A percentile compares a stretch with the other conserved stretches of the same genome.
phyloP scores from a whole-genome alignment of 2,888 invertebrate species.

The Drosophila seclusa region DNA sequence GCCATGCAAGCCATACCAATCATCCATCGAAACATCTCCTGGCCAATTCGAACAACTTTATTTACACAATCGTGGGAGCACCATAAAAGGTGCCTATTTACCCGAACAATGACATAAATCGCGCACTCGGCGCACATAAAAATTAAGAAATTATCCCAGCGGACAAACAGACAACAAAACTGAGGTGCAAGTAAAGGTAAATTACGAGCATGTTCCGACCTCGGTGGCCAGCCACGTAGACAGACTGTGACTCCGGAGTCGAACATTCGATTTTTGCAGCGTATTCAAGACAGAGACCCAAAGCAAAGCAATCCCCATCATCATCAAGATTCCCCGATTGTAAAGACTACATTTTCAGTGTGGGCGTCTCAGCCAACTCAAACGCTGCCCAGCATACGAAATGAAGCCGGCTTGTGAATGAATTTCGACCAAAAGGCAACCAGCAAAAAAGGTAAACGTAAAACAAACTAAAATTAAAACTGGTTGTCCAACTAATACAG shows the following conservation, averaged over 20 bases:
- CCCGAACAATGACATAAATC: slow-evolving; percentile 64
- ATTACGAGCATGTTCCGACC: slow-evolving; percentile 50
- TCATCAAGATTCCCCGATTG: slow-evolving; percentile 34
- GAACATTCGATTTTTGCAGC: slow-evolving; percentile 8
- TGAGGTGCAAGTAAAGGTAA: slow-evolving; percentile 42
- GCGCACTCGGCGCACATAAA: slow-evolving; percentile 66
- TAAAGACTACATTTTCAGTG: slow-evolving; percentile 75
- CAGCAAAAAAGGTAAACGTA: slow-evolving; percentile 2
- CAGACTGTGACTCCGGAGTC: slow-evolving; percentile 17
- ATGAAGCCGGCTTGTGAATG: slow-evolving; percentile 72
- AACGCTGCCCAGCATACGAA: slow-evolving; percentile 72
- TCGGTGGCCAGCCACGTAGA: slow-evolving; percentile 29
- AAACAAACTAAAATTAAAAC: slow-evolving; percentile 54
- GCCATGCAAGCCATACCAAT: slow-evolving; percentile 1
- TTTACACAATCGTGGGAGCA: slow-evolving; percentile 41
- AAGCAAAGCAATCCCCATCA: slow-evolving; percentile 25
- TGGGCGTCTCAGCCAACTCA: slow-evolving; percentile 55
- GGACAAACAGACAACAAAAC: slow-evolving; percentile 26
- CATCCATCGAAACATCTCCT: slow-evolving; percentile 6
- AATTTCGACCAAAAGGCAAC: slow-evolving; percentile 39
- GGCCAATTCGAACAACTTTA: slow-evolving; percentile 56
- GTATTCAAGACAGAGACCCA: slow-evolving; percentile 31
- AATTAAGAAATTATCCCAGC: slow-evolving; percentile 74
- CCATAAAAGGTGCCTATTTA: slow-evolving; percentile 63
- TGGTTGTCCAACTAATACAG: slow-evolving; percentile 58